Base-by-base conservation (phyloP, 2,888 invertebrate genomes). In the Eretmocerus hayati region DNA sequence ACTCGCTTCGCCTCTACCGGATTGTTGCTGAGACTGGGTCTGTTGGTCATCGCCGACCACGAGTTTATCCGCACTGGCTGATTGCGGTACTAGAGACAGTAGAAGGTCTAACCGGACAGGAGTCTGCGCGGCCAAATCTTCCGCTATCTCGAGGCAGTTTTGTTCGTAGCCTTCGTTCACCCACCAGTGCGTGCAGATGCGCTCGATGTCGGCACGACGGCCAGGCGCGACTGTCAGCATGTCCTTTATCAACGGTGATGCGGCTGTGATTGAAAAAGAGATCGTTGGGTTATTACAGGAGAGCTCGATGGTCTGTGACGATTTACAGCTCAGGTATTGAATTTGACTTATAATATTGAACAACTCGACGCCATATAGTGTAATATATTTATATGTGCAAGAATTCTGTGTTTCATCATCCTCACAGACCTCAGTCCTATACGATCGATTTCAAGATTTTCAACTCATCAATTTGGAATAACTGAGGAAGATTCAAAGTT, bases 151-250 rank as follows among this genome's bases (percentile, higher is more conserved):
- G 53, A 92, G 75, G 70, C 93, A 91, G 36, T 85, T 86, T 30
- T 84, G 81, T 55, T 83, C 81, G 63, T 87, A 90, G 1, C 85
- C 85, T 60, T 83, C 81, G 71, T 97, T 96, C 53, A 97, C 89
- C 97, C 97, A 99, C 90, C 91, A 88, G 75, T 99, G 91, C 37
- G 85, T 83, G 67, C 96, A 94, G 56, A 99, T 94, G 69, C 90
- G 91, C 54, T 90, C 87, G 57, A 99, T 91, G 62, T 88, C 89
- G 8, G 95, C 93, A 57, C 97, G 80, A 64, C 87, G 83, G 40
- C 83, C 77, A 0, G 96, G 91, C 64, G 90, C 88, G 35, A 96
- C 94, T 1, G 92, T 91, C 61, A 99, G 77, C 88, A 99, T 91
- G 59, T 90, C 90, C 42, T 90, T 81, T 56, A 99, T 96, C 42